phyloP scores from a whole-genome alignment of 2,113 vertebrate species.

The Entomyzon cyanotis region DNA sequence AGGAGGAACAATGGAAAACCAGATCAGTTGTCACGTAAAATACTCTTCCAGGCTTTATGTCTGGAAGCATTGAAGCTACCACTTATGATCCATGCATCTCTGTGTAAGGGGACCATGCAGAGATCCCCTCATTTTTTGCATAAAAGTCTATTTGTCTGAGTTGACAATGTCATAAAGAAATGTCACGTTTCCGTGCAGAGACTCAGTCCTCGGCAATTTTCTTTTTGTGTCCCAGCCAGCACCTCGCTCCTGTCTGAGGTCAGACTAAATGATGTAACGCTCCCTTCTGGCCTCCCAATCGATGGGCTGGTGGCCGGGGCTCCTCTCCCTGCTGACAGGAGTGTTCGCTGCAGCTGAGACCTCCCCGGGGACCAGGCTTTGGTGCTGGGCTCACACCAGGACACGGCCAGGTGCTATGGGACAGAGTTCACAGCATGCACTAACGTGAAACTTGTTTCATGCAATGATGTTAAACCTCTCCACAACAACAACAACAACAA shows the following conservation, averaged over 20 bases:
- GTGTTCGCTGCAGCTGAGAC: constrained; percentile 28
- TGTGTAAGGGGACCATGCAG: background rate
- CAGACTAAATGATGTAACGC: background rate
- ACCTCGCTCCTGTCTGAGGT: background rate
- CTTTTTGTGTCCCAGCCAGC: background rate
- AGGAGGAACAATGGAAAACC: background rate
- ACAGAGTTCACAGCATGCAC: background rate
- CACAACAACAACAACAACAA: background rate
- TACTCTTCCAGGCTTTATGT: background rate
- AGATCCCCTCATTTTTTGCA: background rate
- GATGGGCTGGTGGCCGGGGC: background rate
- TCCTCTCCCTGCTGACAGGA: background rate
- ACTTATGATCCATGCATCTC: background rate
- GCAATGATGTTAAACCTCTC: background rate
- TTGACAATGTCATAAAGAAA: background rate
- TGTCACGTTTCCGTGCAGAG: background rate
- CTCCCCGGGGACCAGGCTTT: background rate
- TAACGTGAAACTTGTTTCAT: background rate
- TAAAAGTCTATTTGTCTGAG: background rate
- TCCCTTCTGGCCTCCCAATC: background rate
- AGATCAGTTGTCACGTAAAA: background rate
- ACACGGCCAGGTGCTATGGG: background rate
- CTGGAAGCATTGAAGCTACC: background rate
- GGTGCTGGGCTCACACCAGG: background rate
- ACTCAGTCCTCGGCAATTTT: background rate